Percentiles rank a stretch among this genome's conserved stretches.
Conservation (phyloP, 2,797 vertebrate species). For the Micropoecilia bifurca region DNA sequence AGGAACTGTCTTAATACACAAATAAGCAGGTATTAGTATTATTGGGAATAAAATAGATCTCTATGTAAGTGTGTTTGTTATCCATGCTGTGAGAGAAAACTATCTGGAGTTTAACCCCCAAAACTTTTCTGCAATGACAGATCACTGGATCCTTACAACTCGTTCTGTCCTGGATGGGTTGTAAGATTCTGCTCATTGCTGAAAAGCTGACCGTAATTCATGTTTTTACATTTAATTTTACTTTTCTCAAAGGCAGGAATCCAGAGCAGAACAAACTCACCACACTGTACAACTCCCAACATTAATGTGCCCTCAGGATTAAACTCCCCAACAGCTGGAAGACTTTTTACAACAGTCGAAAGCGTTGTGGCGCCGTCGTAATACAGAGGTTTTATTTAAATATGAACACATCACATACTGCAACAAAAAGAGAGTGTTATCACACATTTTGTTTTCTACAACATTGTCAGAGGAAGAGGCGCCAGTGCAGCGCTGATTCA, state of each 20-base stretch:
- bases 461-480: conserved; percentile 57
- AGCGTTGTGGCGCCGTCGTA: conserved; percentile 18
- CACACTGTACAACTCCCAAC: conserved; percentile 25
- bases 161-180: neutral
- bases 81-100: conserved; percentile 53
- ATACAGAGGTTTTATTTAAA: conserved; percentile 50
- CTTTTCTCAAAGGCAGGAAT: neutral
- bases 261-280: conserved; percentile 16
- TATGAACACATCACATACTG: conserved; percentile 51
- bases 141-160: neutral
- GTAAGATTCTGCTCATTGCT: neutral
- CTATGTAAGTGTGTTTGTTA: conserved; percentile 63
- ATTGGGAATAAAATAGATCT: conserved; percentile 67
- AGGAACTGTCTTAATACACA: conserved; percentile 68
- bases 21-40: conserved; percentile 65
- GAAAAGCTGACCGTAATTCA: neutral
- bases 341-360: conserved; percentile 53
- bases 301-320: conserved; percentile 40
- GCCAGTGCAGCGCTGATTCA: conserved; percentile 57
- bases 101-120: conserved; percentile 18
- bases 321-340: conserved; percentile 49
- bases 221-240: neutral
- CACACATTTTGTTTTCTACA: conserved; percentile 31
- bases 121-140: neutral
- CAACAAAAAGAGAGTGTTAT: conserved; percentile 46